A percentile compares a stretch with the other conserved stretches of the same genome.
phyloP scores from a whole-genome alignment of 2,113 vertebrate species.

The Arizona elegans region DNA sequence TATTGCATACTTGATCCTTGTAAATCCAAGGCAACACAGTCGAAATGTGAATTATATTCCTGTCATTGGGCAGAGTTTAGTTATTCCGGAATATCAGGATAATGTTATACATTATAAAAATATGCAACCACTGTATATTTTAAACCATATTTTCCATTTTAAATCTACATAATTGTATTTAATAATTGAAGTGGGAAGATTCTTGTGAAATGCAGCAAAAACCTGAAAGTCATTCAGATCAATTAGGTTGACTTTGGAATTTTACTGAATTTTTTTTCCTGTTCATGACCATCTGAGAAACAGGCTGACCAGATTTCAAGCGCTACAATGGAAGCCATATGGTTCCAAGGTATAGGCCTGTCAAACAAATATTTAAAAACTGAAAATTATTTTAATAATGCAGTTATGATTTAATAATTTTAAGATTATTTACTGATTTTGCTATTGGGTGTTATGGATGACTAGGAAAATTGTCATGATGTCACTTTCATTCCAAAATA shows the following conservation, averaged over 20 bases:
- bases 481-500: background rate
- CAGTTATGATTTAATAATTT: background rate
- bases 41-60: conserved; percentile 9
- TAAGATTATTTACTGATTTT: conserved; percentile 29
- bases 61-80: conserved; percentile 39
- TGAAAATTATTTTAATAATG: conserved; percentile 37
- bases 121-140: conserved; percentile 21
- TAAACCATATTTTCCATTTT: conserved; percentile 42
- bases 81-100: conserved; percentile 20
- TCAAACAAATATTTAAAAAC: conserved; percentile 53
- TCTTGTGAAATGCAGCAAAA: conserved; percentile 45
- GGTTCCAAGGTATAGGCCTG: conserved; percentile 26
- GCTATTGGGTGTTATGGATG: background rate
- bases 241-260: conserved; percentile 62
- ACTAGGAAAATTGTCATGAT: background rate
- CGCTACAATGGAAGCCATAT: conserved; percentile 47
- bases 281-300: conserved; percentile 64
- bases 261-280: conserved; percentile 48
- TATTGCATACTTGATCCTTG: background rate
- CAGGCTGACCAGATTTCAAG: conserved; percentile 51
- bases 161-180: conserved; percentile 54
- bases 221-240: conserved; percentile 54
- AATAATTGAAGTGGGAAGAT: conserved; percentile 48
- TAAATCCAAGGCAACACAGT: background rate
- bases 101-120: conserved; percentile 18